phyloP scores from a whole-genome alignment of 2,888 invertebrate genomes.

The Tinea pellionella region DNA sequence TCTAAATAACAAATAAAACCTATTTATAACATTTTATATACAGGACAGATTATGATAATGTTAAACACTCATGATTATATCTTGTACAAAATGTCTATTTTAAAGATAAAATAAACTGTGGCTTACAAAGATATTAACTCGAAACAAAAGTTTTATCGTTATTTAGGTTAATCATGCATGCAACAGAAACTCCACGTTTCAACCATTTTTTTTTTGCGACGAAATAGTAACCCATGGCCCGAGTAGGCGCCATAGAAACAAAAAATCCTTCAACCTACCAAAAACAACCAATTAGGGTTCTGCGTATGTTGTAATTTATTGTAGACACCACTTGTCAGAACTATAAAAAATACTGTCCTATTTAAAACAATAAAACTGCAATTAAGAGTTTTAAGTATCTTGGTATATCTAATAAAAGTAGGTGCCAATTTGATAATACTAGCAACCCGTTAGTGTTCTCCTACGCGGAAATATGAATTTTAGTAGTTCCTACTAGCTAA shows the following conservation, averaged over 20 bases:
- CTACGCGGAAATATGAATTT: too few relatives aligned
- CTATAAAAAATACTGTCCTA: background rate
- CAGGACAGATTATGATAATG: background rate
- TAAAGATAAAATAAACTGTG: background rate
- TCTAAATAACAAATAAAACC: too few relatives aligned
- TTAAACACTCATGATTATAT: background rate
- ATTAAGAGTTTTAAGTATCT: background rate
- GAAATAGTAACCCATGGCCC: conserved; percentile 40
- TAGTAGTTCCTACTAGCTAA: too few relatives aligned
- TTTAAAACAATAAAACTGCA: background rate
- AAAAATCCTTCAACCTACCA: conserved; percentile 32
- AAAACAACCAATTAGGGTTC: conserved; percentile 35
- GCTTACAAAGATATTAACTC: background rate
- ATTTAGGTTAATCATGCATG: conserved; percentile 62
- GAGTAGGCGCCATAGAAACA: conserved; percentile 45
- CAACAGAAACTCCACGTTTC: conserved; percentile 54
- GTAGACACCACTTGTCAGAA: background rate
- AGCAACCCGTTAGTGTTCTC: too few relatives aligned
- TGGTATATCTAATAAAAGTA: too few relatives aligned
- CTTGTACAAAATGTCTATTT: background rate
- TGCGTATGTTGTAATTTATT: conserved; percentile 28
- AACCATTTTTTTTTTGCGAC: conserved; percentile 45
- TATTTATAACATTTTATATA: background rate
- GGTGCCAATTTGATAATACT: too few relatives aligned
- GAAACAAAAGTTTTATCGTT: background rate